Percentiles rank a stretch among this genome's conserved stretches.
Conservation (phyloP, 2,797 vertebrate genomes). For the Liasis olivaceus region DNA sequence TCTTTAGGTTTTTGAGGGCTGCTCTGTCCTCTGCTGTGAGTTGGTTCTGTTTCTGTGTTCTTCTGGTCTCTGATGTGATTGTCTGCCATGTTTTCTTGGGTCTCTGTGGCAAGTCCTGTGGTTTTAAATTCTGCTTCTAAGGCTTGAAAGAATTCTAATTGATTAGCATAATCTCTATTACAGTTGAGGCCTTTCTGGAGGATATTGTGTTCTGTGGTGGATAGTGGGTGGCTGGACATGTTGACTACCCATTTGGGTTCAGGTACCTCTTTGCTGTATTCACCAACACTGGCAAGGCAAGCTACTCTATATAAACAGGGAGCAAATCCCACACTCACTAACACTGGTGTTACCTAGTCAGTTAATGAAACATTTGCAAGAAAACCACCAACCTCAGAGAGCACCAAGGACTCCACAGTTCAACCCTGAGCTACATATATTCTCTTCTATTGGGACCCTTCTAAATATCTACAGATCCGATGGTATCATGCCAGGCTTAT, state of each 20-base stretch:
- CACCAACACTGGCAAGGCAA: too few species aligned
- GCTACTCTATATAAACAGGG: too few species aligned
- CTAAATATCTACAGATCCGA: not conserved
- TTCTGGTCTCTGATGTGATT: not conserved
- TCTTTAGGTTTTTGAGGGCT: not conserved
- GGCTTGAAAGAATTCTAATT: not conserved
- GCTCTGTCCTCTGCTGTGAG: too few species aligned
- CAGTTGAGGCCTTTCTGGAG: not conserved
- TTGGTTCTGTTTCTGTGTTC: not conserved
- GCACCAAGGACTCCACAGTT: too few species aligned
- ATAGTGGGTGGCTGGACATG: too few species aligned
- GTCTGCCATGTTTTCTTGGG: not conserved
- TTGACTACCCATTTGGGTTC: too few species aligned
- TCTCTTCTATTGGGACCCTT: not conserved
- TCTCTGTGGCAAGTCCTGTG: not conserved
- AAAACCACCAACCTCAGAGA: too few species aligned
- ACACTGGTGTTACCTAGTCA: too few species aligned
- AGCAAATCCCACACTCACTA: too few species aligned
- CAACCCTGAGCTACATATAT: too few species aligned
- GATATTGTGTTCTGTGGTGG: not conserved
- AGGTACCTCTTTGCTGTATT: too few species aligned
- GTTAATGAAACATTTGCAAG: too few species aligned
- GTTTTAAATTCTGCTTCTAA: not conserved
- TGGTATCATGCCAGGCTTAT: not conserved
- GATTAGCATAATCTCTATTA: not conserved